phyloP scores from a whole-genome alignment of 2,797 vertebrate species.

The Sebastes jordani region DNA sequence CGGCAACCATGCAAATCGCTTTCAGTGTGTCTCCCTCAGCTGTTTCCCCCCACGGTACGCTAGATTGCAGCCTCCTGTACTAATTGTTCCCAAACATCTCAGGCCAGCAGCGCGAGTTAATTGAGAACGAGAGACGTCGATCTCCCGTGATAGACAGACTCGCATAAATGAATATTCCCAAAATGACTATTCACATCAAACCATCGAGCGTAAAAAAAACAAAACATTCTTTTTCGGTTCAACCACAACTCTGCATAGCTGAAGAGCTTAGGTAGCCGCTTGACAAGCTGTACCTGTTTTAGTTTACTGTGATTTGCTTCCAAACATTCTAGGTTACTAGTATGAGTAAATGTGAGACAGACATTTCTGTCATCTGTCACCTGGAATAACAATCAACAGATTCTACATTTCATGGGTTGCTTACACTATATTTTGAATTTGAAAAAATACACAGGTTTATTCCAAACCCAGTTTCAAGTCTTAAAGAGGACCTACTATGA shows the following conservation, averaged over 20 bases:
- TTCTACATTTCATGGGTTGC: neutral
- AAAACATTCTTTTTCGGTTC: neutral
- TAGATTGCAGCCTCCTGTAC: slow-evolving; percentile 68
- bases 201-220: slow-evolving; percentile 8
- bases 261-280: neutral
- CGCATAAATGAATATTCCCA: slow-evolving; percentile 52
- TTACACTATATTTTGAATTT: neutral
- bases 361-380: neutral
- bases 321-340: neutral
- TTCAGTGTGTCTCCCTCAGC: slow-evolving; percentile 50
- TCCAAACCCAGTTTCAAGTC: neutral
- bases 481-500: neutral
- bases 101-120: slow-evolving; percentile 57
- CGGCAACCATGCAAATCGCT: slow-evolving; percentile 71
- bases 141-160: slow-evolving; percentile 58
- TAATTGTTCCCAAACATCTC: slow-evolving; percentile 76
- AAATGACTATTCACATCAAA: slow-evolving; percentile 40
- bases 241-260: neutral
- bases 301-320: neutral
- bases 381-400: neutral
- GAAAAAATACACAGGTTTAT: neutral
- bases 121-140: slow-evolving; percentile 62
- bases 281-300: neutral
- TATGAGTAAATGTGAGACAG: neutral
- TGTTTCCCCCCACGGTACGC: slow-evolving; percentile 45